Evolutionary conservation across 2,888 invertebrate genomes (phyloP).

Genomic region (Allophyes oxyacanthae): DNA sequence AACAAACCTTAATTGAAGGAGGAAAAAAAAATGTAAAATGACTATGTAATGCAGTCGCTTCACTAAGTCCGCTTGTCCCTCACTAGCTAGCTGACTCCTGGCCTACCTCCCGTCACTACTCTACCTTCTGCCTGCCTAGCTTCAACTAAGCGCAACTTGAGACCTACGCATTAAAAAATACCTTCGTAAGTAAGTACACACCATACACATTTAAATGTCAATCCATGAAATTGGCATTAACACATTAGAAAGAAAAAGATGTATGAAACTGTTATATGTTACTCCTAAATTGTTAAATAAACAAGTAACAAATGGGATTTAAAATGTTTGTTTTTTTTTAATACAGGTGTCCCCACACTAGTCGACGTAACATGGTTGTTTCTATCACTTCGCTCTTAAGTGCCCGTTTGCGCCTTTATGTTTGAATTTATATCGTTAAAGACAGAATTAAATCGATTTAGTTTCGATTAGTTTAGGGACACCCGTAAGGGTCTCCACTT

Average conservation of each 20-base stretch:
- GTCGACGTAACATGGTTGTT: slow-evolving; percentile 7
- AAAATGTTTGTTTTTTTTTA: slow-evolving; percentile 29
- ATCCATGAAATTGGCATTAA: slow-evolving; percentile 26
- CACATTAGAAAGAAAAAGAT: slow-evolving; percentile 12
- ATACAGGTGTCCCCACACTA: slow-evolving; percentile 28
- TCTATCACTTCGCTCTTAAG: too few species aligned
- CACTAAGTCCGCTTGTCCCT: slow-evolving; percentile 82
- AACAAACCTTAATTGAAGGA: slow-evolving; percentile 77
- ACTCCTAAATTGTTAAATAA: slow-evolving; percentile 11
- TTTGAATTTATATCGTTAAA: too few species aligned
- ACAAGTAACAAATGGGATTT: slow-evolving; percentile 15
- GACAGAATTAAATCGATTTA: too few species aligned
- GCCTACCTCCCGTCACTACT: slow-evolving; percentile 81
- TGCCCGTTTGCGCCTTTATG: too few species aligned
- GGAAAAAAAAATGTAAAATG: slow-evolving; percentile 69
- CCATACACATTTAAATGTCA: slow-evolving; percentile 50
- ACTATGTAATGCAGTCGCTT: slow-evolving; percentile 73
- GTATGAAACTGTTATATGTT: slow-evolving; percentile 11
- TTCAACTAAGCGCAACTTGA: slow-evolving; percentile 86
- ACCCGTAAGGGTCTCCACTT: slow-evolving; percentile 4
- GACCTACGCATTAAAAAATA: slow-evolving; percentile 87
- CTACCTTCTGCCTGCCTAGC: slow-evolving; percentile 87
- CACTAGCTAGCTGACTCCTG: slow-evolving; percentile 81
- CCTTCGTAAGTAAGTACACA: slow-evolving; percentile 71
- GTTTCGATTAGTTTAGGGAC: slow-evolving; percentile 30